phyloP scores from a whole-genome alignment of 2,113 vertebrate species.

The Acrocephalus kingi region DNA sequence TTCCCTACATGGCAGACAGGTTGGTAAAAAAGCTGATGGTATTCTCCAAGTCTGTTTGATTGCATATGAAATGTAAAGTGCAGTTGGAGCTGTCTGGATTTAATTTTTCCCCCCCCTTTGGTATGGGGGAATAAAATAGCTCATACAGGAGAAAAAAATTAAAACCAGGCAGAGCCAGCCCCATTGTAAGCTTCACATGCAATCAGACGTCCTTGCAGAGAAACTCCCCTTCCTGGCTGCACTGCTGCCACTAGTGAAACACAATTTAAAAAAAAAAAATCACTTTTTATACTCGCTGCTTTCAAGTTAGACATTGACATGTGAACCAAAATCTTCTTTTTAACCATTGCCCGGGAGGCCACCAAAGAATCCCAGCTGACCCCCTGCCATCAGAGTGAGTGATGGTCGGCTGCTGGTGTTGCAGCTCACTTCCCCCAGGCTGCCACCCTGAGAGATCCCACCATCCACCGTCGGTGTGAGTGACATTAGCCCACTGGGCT shows the following conservation, averaged over 20 bases:
- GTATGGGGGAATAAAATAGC: slow-evolving; percentile 67
- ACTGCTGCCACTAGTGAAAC: slow-evolving; percentile 40
- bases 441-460: slow-evolving; percentile 57
- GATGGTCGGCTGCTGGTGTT: slow-evolving; percentile 49
- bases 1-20: slow-evolving; percentile 53
- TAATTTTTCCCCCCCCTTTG: slow-evolving; percentile 51
- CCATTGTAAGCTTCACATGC: slow-evolving; percentile 72
- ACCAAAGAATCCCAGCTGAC: slow-evolving; percentile 61
- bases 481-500: slow-evolving; percentile 67
- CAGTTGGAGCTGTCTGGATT: slow-evolving; percentile 73
- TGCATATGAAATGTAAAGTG: slow-evolving; percentile 72
- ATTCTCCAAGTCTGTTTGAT: slow-evolving; percentile 59
- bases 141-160: slow-evolving; percentile 71
- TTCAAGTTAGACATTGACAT: slow-evolving; percentile 68
- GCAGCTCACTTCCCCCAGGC: slow-evolving; percentile 53
- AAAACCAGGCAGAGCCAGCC: slow-evolving; percentile 71
- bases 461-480: slow-evolving; percentile 26
- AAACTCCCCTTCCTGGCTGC: slow-evolving; percentile 56
- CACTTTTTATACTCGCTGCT: slow-evolving; percentile 64
- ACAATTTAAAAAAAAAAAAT: slow-evolving; percentile 44
- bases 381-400: slow-evolving; percentile 59
- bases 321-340: slow-evolving; percentile 69
- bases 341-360: slow-evolving; percentile 60
- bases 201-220: slow-evolving; percentile 42
- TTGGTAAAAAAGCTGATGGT: slow-evolving; percentile 47